phyloP scores from a whole-genome alignment of 2,113 vertebrate species.

The Phodopus roborovskii region DNA sequence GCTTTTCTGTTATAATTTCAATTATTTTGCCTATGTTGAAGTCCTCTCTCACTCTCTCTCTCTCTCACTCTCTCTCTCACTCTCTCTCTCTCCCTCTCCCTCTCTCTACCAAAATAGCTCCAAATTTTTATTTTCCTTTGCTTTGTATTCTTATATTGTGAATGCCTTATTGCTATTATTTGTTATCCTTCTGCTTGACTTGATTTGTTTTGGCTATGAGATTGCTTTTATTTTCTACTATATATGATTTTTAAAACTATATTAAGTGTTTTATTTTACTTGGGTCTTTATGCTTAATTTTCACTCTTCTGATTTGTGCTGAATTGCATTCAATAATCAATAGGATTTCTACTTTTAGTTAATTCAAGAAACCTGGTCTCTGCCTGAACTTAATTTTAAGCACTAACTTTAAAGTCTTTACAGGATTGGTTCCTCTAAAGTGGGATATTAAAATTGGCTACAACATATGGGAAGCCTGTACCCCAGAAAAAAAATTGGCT shows the following conservation, averaged over 20 bases:
- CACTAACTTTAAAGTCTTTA: conserved; percentile 42
- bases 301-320: conserved; percentile 81
- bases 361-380: conserved; percentile 1
- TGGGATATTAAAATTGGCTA: conserved; percentile 15
- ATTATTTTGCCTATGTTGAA: conserved; percentile 85
- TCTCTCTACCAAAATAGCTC: conserved; percentile 53
- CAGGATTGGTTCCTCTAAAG: conserved; percentile 49
- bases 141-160: conserved; percentile 86
- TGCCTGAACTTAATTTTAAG: conserved; percentile 41
- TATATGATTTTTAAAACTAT: conserved; percentile 73
- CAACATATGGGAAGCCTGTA: neutral
- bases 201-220: conserved; percentile 77
- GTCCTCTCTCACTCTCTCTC: conserved; percentile 43
- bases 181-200: conserved; percentile 79
- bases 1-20: conserved; percentile 90
- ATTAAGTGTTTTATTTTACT: conserved; percentile 64
- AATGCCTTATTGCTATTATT: conserved; percentile 83
- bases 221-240: conserved; percentile 83
- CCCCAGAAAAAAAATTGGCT: neutral
- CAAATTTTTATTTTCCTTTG: conserved; percentile 84
- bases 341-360: conserved; percentile 80
- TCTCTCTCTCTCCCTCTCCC: too few relatives aligned
- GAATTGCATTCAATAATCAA: conserved; percentile 50
- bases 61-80: neutral
- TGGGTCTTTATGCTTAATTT: conserved; percentile 72